Evolutionary conservation across 1,140 invertebrate genomes (phyloP).

Genomic region (Drosophila suzukii): DNA sequence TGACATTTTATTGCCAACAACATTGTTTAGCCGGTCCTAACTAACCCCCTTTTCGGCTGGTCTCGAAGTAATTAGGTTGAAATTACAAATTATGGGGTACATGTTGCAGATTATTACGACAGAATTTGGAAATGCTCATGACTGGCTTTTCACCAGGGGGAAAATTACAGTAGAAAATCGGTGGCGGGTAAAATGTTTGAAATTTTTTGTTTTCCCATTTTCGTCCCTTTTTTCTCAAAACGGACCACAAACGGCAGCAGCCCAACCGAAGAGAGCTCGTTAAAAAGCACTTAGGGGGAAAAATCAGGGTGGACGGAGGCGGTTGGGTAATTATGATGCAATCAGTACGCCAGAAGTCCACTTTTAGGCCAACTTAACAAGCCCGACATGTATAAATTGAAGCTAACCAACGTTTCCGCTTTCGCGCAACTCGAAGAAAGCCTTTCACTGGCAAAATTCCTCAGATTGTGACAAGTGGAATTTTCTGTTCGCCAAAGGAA

Average conservation of each 20-base stretch:
- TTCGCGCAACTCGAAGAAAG: neutral
- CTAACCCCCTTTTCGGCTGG: conserved; percentile 1
- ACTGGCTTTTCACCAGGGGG: conserved; percentile 23
- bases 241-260: conserved; percentile 26
- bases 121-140: conserved; percentile 63
- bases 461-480: conserved; percentile 37
- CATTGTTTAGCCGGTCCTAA: conserved; percentile 52
- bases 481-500: neutral
- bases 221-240: conserved; percentile 25
- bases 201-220: conserved; percentile 26
- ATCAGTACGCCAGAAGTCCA: conserved; percentile 51
- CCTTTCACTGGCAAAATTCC: conserved; percentile 5
- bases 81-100: conserved; percentile 80
- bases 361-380: conserved; percentile 55
- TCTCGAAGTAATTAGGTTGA: conserved; percentile 76
- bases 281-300: conserved; percentile 74
- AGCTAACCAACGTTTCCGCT: conserved; percentile 27
- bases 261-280: conserved; percentile 58
- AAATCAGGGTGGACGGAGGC: conserved; percentile 21
- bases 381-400: conserved; percentile 65
- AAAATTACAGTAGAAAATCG: neutral
- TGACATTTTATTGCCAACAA: conserved; percentile 74
- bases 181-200: conserved; percentile 19
- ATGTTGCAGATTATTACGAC: conserved; percentile 77
- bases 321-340: conserved; percentile 77